Conservation (phyloP, 2,888 invertebrate species). For the Cheilosia urbana region DNA sequence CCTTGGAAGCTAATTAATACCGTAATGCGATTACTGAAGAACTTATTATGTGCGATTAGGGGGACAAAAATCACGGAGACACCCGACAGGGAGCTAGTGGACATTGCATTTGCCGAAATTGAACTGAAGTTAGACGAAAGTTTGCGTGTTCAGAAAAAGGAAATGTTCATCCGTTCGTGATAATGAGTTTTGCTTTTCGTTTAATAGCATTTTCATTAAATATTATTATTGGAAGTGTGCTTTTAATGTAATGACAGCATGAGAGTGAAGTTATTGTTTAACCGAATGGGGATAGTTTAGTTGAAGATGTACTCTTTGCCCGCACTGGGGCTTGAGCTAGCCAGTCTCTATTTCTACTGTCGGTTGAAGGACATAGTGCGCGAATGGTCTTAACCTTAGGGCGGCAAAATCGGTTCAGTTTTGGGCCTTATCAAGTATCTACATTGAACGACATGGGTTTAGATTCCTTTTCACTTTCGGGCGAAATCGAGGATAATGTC, state of each 20-base stretch:
- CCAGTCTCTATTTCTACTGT: too few relatives aligned
- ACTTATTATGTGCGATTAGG: constrained; percentile 74
- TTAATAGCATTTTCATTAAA: constrained; percentile 63
- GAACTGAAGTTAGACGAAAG: constrained; percentile 51
- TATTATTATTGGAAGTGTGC: constrained; percentile 58
- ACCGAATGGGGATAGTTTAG: too few relatives aligned
- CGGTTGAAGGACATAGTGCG: too few relatives aligned
- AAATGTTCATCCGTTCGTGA: constrained; percentile 29
- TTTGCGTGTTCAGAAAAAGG: constrained; percentile 53
- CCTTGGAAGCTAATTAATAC: constrained; percentile 72
- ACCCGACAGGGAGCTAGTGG: constrained; percentile 2
- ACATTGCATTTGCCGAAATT: constrained; percentile 56
- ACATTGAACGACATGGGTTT: too few relatives aligned
- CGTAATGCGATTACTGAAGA: constrained; percentile 69
- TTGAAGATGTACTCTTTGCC: too few relatives aligned
- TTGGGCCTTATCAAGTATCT: too few relatives aligned
- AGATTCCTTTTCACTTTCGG: too few relatives aligned
- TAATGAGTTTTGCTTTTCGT: constrained; percentile 66
- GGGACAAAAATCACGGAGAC: constrained; percentile 56
- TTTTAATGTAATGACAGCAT: constrained; percentile 39
- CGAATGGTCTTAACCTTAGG: too few relatives aligned
- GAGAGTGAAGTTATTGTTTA: background rate
- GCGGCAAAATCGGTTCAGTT: too few relatives aligned
- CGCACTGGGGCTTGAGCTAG: too few relatives aligned
- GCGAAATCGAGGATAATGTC: too few relatives aligned